phyloP scores from a whole-genome alignment of 2,797 vertebrate species.

The Fistularia commersonii region DNA sequence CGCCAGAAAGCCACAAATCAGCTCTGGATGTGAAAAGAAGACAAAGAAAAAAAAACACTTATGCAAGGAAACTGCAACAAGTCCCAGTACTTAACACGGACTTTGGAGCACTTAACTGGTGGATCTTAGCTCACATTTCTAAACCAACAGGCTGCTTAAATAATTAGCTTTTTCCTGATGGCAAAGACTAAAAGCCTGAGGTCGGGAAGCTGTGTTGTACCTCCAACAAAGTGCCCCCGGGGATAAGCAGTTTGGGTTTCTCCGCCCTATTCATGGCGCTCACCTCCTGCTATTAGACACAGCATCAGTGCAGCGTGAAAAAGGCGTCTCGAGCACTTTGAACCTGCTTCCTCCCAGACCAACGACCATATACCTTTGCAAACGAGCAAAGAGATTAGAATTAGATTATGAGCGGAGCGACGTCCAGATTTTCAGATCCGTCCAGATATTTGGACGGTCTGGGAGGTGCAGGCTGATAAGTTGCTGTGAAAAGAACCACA shows the following conservation, averaged over 20 bases:
- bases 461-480: too few species aligned
- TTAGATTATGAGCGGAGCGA: conserved; percentile 29
- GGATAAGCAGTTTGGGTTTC: conserved; percentile 46
- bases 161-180: conserved; percentile 17
- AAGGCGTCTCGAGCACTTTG: conserved; percentile 58
- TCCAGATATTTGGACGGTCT: too few species aligned
- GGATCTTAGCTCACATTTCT: neutral
- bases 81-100: conserved; percentile 12
- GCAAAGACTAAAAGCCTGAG: conserved; percentile 48
- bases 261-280: conserved; percentile 37
- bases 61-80: conserved; percentile 1
- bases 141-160: conserved; percentile 22
- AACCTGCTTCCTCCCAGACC: conserved; percentile 16
- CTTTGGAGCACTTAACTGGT: conserved; percentile 18
- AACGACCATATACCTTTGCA: conserved; percentile 16
- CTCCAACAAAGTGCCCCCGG: conserved; percentile 42
- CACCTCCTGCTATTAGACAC: conserved; percentile 68
- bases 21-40: too few species aligned
- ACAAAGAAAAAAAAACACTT: conserved; percentile 13
- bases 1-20: neutral
- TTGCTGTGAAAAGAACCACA: too few species aligned
- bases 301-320: conserved; percentile 67
- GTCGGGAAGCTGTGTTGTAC: conserved; percentile 42
- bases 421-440: conserved; percentile 51
- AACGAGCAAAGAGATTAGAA: conserved; percentile 21